These are phyloP conservation scores for Agonopterix heracliana DNA, from an alignment of 2,888 invertebrate genomes.

Conservation along the genomic window DNA sequence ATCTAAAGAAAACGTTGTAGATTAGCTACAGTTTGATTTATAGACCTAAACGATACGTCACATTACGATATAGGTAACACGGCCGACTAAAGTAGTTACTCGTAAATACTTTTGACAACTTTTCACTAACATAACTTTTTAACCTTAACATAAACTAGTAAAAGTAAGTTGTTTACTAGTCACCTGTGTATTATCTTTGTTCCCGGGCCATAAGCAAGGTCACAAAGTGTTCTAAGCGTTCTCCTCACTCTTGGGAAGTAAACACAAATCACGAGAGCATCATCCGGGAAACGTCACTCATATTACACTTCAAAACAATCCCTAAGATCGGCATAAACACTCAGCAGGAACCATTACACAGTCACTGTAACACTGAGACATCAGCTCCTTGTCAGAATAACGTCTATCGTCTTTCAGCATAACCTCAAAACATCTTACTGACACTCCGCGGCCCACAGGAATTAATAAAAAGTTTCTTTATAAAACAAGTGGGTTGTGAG, in stretches of 20 bases:
- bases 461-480: conserved; percentile 79
- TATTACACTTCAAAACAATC: conserved; percentile 71
- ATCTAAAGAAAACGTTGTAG: no score
- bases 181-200: conserved; percentile 40
- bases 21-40: no score
- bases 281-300: conserved; percentile 57
- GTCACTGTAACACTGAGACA: conserved; percentile 42
- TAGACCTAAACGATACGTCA: no score
- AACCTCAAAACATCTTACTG: conserved; percentile 77
- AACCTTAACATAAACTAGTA: conserved; percentile 42
- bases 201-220: conserved; percentile 46
- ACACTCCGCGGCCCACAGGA: conserved; percentile 76
- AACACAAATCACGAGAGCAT: conserved; percentile 69
- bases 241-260: conserved; percentile 58
- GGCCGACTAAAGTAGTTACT: conserved; percentile 23
- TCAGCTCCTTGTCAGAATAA: conserved; percentile 49
- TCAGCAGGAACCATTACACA: conserved; percentile 30
- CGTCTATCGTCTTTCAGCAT: conserved; percentile 62
- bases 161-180: conserved; percentile 57
- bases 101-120: conserved; percentile 59
- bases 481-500: conserved; percentile 78
- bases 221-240: conserved; percentile 50
- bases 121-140: conserved; percentile 62
- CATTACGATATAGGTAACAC: no score
- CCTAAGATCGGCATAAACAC: conserved; percentile 57